Evolutionary conservation across 2,888 invertebrate species (phyloP).

Genomic region (Noctua janthe): DNA sequence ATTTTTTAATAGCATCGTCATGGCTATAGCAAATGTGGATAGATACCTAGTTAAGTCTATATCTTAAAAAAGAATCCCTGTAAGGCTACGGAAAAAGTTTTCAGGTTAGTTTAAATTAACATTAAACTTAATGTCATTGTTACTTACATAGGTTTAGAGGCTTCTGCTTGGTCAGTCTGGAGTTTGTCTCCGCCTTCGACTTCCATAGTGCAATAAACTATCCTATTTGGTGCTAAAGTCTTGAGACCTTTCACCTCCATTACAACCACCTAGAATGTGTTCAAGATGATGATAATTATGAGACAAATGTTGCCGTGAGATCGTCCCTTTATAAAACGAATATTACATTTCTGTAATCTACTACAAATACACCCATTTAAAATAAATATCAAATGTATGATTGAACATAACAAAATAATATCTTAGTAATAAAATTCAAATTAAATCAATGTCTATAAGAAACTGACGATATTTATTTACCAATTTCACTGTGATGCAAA

Average conservation of each 20-base stretch:
- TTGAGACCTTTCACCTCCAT: conserved; percentile 99
- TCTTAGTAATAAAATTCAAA: too few species aligned
- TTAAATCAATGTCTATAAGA: not conserved
- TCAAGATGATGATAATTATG: conserved; percentile 48
- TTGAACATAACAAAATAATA: conserved; percentile 1
- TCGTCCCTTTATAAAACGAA: not conserved
- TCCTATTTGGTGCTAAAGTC: conserved; percentile 98
- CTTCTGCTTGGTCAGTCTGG: conserved; percentile 99
- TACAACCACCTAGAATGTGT: conserved; percentile 95
- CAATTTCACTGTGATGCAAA: conserved; percentile 22
- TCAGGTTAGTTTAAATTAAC: not conserved
- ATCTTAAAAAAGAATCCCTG: not conserved
- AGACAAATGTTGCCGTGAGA: conserved; percentile 24
- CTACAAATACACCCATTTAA: not conserved
- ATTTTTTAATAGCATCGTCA: not conserved
- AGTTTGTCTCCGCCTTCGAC: conserved; percentile 99
- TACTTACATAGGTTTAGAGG: conserved; percentile 98
- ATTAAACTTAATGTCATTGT: not conserved
- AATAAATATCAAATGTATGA: not conserved
- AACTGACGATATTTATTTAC: conserved; percentile 17
- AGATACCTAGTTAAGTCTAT: not conserved
- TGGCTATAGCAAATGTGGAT: not conserved
- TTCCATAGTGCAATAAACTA: conserved; percentile 99
- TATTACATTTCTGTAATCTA: not conserved
- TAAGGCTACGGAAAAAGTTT: not conserved